Percentiles rank a stretch among this genome's conserved stretches.
Conservation (phyloP, 2,113 vertebrate genomes). For the Micronycteris hirsuta region DNA sequence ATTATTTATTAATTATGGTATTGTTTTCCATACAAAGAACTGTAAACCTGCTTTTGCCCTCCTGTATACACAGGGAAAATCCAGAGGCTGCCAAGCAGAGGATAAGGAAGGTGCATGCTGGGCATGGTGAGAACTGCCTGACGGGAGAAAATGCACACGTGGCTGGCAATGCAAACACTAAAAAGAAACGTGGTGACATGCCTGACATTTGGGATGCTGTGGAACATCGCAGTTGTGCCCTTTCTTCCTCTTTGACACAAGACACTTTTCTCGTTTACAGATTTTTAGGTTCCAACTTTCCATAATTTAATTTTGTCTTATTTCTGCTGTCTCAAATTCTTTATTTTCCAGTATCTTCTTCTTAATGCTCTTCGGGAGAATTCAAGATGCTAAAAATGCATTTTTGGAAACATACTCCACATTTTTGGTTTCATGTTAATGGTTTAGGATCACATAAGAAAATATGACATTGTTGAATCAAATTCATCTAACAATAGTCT, state of each 20-base stretch:
- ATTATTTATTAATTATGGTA: background rate
- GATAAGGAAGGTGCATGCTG: background rate
- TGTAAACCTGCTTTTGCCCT: too few species aligned
- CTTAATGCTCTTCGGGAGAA: background rate
- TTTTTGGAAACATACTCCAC: background rate
- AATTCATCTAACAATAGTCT: background rate
- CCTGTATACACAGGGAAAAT: background rate
- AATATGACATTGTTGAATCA: background rate
- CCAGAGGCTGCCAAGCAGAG: background rate
- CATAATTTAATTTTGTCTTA: background rate
- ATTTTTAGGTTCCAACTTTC: background rate
- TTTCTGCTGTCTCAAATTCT: background rate
- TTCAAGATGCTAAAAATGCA: background rate
- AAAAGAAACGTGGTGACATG: background rate
- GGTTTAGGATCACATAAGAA: conserved; percentile 5
- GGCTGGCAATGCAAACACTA: background rate
- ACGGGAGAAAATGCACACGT: background rate
- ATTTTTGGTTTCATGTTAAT: background rate
- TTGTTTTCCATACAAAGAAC: background rate
- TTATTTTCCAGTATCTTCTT: background rate
- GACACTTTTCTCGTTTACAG: background rate
- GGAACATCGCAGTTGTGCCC: background rate
- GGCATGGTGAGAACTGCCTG: background rate
- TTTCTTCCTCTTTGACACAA: background rate
- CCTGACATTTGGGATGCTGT: background rate